Base-by-base conservation (phyloP, 2,888 invertebrate species). In the Eilema depressum region DNA sequence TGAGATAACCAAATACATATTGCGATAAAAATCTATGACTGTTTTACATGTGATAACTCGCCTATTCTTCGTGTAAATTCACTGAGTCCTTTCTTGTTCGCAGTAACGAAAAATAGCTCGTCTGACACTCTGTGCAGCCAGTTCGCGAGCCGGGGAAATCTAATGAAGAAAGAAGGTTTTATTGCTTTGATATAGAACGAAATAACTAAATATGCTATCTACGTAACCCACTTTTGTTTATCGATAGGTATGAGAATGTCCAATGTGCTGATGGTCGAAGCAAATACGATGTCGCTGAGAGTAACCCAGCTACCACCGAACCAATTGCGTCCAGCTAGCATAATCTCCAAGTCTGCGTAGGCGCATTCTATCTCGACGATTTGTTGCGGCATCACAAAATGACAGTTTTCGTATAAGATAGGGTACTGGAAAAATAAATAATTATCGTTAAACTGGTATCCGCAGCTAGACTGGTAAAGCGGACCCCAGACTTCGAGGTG, bases 1-100 rank as follows among this genome's bases (percentile, higher is more conserved):
- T 77, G 71, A 83, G 76, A 83, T 77, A 80, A 75, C 62, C 11
- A 65, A 69, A 26, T n/a, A 59, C 28, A 53, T 75, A 53, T 70
- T 66, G 33, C 75, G 69, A 71, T 68, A 73, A 78, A 69, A 79
- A 74, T 76, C 74, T 83, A 83, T 37, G 73, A 78, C 71, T 85
- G 77, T 81, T 88, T 80, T 79, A 85, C 75, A 77, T 81, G 80
- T 80, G 83, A 79, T 68, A 89, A 91, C 92, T 91, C 87, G 89
- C 92, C 91, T 90, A 93, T 89, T 88, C 89, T 89, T 88, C 83
- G 89, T 10, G 89, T 77, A 73, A 93, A 93, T 69, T 93, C 92
- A 66, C 77, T 69, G 8, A 93, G 87, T 41, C 93, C 93, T 77
- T 90, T 92, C 74, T 86, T 86, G 80, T 92, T 92, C 11, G 86